Conservation (phyloP, 2,113 vertebrate species). For the Neofelis nebulosa region DNA sequence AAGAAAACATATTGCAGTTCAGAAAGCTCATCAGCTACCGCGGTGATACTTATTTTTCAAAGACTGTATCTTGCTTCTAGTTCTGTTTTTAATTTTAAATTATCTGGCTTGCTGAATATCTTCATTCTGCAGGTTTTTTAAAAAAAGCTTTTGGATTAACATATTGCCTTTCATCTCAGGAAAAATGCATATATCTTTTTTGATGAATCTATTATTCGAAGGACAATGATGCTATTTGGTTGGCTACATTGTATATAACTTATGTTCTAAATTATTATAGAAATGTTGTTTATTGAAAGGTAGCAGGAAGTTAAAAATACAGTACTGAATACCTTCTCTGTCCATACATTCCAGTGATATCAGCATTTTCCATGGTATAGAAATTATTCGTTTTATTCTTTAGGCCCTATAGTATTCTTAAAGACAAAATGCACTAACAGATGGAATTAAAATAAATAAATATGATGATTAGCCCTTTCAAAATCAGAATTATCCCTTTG, state of each 20-base stretch:
- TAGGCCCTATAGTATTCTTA: not conserved
- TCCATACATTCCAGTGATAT: not conserved
- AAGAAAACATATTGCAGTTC: not conserved
- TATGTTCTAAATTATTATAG: not conserved
- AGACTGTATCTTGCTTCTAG: not conserved
- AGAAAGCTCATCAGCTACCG: not conserved
- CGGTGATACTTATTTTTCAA: not conserved
- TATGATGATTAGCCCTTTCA: not conserved
- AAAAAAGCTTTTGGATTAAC: not conserved
- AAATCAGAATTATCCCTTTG: not conserved
- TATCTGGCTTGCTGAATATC: not conserved
- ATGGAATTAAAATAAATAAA: not conserved
- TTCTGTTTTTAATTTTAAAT: constrained; percentile 46
- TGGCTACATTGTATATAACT: not conserved
- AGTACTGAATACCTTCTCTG: not conserved
- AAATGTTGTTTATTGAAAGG: not conserved
- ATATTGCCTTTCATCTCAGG: not conserved
- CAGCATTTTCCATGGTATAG: not conserved
- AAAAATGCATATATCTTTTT: not conserved
- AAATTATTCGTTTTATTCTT: not conserved
- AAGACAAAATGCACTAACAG: not conserved
- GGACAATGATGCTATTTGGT: not conserved
- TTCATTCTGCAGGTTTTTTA: not conserved
- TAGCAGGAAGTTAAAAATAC: not conserved
- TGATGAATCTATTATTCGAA: not conserved